Conservation (phyloP, 2,113 vertebrate genomes). For the Scalopus aquaticus region DNA sequence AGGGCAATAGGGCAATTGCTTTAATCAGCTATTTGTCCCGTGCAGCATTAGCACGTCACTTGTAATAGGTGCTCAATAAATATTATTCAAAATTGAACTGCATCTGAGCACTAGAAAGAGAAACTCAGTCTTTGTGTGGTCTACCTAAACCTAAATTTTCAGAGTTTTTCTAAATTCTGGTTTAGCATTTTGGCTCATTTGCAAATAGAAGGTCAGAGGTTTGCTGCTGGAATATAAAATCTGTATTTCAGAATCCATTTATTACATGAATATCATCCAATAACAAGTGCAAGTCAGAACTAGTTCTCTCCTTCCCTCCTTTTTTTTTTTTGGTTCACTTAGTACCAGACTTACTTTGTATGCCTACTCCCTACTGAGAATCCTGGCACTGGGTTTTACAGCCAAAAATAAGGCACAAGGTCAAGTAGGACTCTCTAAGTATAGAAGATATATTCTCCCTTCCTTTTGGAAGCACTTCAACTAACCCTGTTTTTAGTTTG, state of each 20-base stretch:
- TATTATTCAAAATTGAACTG: neutral
- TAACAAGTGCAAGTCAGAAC: conserved; percentile 26
- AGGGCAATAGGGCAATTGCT: neutral
- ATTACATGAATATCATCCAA: neutral
- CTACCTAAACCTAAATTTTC: neutral
- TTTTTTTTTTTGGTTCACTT: neutral
- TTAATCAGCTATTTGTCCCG: neutral
- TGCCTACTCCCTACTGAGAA: neutral
- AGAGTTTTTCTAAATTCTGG: neutral
- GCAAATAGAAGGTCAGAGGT: conserved; percentile 40
- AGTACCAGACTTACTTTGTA: conserved; percentile 6
- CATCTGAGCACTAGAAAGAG: neutral
- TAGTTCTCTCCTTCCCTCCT: too few species aligned
- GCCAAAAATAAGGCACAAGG: conserved; percentile 44
- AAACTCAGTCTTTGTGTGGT: neutral
- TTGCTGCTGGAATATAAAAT: neutral
- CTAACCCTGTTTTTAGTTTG: conserved; percentile 58
- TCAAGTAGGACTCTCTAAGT: neutral
- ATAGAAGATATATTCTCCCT: neutral
- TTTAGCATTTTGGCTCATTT: conserved; percentile 22
- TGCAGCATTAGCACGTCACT: neutral
- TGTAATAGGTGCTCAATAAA: neutral
- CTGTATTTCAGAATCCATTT: conserved; percentile 18
- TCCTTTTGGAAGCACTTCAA: conserved; percentile 32
- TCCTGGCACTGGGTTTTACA: conserved; percentile 10